Base-by-base conservation (phyloP, 2,113 vertebrate species). In the Marcusenius ussheri region DNA sequence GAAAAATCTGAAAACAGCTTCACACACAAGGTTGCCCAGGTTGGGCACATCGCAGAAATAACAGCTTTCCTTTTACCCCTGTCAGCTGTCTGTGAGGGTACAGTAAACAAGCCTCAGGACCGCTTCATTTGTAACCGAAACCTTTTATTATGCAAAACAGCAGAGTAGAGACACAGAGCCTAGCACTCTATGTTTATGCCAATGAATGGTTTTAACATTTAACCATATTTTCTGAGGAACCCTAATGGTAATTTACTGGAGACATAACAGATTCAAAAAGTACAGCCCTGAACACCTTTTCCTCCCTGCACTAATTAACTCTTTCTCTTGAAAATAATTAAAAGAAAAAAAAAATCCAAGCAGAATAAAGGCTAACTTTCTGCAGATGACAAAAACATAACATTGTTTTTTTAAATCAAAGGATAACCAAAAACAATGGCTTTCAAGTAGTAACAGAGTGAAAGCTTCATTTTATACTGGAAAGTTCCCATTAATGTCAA, bases 381-480 rank as follows among this genome's bases (percentile, higher is more conserved):
- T 9, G 47, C 42, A 89, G 89, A 85, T 50, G 91, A 21, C 9
- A 84, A 85, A 53, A 86, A 66, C 77, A 74, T 90, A 62, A 89
- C 77, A 89, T 49, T 27, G 42, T 27, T 13, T 3, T 13, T 3
- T 66, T 74, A n/a, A 88, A 35, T 70, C 1, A 91, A 92, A 93
- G 89, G 50, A 13, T 92, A 91, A 92, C 89, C 35, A 80, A 80
- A 42, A 80, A 42, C 17, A 80, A 80, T 42, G 74, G 74, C 35
- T 80, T 80, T 80, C 17, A 19, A 42, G 6, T 7, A 80, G 13
- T 42, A 80, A 80, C 70, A 77, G n/a, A 70, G 74, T 39, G 31
- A 39, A 80, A 42, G 74, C 56, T n/a, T 62, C 35, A 80, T 39
- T 80, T 19, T 42, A 42, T 17, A 39, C 4, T 13, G 13, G 6